phyloP scores from a whole-genome alignment of 2,797 vertebrate species.

The Oryzias sinensis region DNA sequence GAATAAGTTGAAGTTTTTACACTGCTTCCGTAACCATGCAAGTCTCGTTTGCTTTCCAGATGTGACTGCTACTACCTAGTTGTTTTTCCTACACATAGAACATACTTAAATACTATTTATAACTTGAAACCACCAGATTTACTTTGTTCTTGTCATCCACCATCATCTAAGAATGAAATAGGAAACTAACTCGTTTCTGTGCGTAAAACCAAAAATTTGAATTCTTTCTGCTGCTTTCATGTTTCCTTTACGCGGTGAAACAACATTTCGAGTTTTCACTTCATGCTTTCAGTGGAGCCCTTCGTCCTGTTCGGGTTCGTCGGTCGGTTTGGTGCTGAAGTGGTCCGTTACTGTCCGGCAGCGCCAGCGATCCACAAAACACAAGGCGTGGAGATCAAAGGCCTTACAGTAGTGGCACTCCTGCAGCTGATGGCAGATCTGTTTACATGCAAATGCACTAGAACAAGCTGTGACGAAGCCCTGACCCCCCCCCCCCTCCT shows the following conservation, averaged over 20 bases:
- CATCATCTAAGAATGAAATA: background rate
- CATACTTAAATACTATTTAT: too few species aligned
- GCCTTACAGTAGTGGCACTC: conserved; percentile 77
- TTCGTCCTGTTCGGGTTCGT: conserved; percentile 28
- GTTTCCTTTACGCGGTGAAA: background rate
- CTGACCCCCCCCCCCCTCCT: too few species aligned
- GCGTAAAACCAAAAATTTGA: background rate
- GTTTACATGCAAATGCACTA: conserved; percentile 68
- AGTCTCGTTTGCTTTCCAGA: too few species aligned
- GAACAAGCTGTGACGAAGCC: conserved; percentile 58
- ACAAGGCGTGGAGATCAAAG: conserved; percentile 70
- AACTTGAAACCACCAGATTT: too few species aligned
- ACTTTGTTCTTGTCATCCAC: background rate
- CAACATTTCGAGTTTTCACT: background rate
- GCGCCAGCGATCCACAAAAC: conserved; percentile 66
- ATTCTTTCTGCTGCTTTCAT: background rate
- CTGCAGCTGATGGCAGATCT: conserved; percentile 59
- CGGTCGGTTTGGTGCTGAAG: conserved; percentile 30
- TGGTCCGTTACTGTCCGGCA: conserved; percentile 50
- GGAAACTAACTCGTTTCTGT: background rate
- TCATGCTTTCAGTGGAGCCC: conserved; percentile 15
- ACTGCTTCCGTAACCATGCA: too few species aligned
- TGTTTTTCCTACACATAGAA: too few species aligned
- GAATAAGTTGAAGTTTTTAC: too few species aligned
- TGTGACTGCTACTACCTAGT: too few species aligned